phyloP scores from a whole-genome alignment of 2,797 vertebrate genomes.

The Malurus splendens region DNA sequence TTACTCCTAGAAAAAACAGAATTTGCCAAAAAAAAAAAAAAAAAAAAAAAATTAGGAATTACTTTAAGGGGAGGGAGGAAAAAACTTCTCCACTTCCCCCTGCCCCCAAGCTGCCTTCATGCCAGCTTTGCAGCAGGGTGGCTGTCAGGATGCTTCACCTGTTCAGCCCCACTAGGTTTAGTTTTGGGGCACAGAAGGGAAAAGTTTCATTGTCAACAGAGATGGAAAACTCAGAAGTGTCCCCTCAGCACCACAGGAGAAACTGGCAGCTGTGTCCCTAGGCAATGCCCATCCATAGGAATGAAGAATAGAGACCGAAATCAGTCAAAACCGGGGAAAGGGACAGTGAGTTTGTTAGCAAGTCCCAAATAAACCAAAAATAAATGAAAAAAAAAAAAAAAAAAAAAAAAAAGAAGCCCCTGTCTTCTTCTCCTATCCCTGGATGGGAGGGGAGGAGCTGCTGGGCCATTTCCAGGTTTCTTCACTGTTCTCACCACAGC shows the following conservation, averaged over 20 bases:
- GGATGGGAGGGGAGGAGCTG: not conserved
- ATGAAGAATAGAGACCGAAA: not conserved
- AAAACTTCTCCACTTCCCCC: not conserved
- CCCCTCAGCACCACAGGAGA: not conserved
- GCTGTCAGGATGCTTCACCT: not conserved
- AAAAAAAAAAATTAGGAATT: not conserved
- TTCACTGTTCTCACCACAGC: not conserved
- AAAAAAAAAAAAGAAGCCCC: no score
- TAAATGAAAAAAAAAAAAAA: no score
- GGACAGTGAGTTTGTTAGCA: not conserved
- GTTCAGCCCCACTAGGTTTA: not conserved
- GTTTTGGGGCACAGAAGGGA: not conserved
- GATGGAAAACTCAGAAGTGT: not conserved
- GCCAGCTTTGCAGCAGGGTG: not conserved
- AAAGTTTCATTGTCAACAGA: not conserved
- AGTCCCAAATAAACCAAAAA: not conserved
- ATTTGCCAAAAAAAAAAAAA: not conserved
- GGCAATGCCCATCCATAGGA: not conserved
- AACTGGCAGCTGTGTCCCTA: not conserved
- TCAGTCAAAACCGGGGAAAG: not conserved
- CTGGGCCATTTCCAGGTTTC: not conserved
- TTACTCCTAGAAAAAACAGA: no score
- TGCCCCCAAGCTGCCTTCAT: not conserved
- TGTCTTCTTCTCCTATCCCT: not conserved
- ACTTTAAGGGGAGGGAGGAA: not conserved